Evolutionary conservation across 2,888 invertebrate species (phyloP), one percentile per base, ranked within the genome.

Genomic region (Drosophila acutilabella): DNA sequence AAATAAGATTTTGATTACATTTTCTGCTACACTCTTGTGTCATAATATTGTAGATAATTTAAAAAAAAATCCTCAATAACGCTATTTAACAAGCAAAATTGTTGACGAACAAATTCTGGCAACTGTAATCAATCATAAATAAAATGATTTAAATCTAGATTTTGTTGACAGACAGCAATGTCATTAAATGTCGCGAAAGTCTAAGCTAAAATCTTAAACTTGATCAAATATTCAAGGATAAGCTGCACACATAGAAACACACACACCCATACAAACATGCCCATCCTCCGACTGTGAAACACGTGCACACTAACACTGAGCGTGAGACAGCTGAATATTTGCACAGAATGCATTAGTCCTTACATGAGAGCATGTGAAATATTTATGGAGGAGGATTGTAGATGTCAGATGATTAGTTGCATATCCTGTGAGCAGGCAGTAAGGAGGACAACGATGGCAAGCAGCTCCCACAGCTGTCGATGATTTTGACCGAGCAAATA

Each of bases 391-490:
- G 80, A 68, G 70, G 48, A 65, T 70, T 75, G 76, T 51, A 71
- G 62, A 82, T 67, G 80, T 85, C 80, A 85, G 74, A 88, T 82
- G 82, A 88, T 82, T 82, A 82, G 82, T 88, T 82, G 88, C 86
- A 82, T 88, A 82, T 88, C 56, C 69, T 14, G 40, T 64, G 64
- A 38, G 56, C 53, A 42, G 61, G 23, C 48, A 33, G 8, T 30
- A 30, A 30, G 30, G 8, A 30, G 30, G 23, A 23, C 23, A 23
- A 5, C 23, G 23, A 47, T 26, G 20, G 30, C 57, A 23, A 26
- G 16, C 48, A 47, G 59, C 64, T 64, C 62, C 66, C 72, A 47
- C 47, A 66, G 74, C 76, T 88, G 80, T 73, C 72, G 69, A 88
- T 80, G 82, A 71, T 85, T 82, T 80, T 76, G 80, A 80, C 77